Conservation (phyloP, 2,888 invertebrate species). For the Campoplex capitator region DNA sequence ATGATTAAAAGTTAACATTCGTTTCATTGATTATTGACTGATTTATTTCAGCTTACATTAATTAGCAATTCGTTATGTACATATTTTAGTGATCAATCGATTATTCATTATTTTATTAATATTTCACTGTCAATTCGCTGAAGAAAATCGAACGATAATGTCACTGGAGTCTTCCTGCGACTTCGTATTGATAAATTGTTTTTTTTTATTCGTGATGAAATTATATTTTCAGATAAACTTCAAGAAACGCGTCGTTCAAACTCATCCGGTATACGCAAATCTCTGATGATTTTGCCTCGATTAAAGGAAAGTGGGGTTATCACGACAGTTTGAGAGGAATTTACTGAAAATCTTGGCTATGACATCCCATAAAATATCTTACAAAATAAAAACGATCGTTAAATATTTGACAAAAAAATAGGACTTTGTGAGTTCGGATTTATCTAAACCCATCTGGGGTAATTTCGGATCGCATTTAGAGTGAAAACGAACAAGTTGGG, state of each 20-base stretch:
- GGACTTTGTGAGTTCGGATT: too few species aligned
- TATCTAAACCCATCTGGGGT: too few species aligned
- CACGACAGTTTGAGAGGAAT: too few species aligned
- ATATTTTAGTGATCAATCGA: not conserved
- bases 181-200: not conserved
- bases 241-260: not conserved
- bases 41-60: not conserved
- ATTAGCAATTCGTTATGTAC: not conserved
- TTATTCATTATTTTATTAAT: not conserved
- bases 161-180: not conserved
- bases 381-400: too few species aligned
- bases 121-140: not conserved
- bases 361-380: too few species aligned
- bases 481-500: too few species aligned
- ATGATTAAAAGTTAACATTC: not conserved
- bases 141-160: not conserved
- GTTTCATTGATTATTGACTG: not conserved
- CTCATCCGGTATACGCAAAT: not conserved
- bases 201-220: not conserved
- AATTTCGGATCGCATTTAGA: too few species aligned
- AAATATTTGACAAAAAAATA: too few species aligned
- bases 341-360: too few species aligned
- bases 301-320: too few species aligned
- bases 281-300: not conserved
- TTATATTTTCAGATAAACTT: not conserved